phyloP scores from a whole-genome alignment of 1,140 invertebrate species.

The Drosophila mayri region DNA sequence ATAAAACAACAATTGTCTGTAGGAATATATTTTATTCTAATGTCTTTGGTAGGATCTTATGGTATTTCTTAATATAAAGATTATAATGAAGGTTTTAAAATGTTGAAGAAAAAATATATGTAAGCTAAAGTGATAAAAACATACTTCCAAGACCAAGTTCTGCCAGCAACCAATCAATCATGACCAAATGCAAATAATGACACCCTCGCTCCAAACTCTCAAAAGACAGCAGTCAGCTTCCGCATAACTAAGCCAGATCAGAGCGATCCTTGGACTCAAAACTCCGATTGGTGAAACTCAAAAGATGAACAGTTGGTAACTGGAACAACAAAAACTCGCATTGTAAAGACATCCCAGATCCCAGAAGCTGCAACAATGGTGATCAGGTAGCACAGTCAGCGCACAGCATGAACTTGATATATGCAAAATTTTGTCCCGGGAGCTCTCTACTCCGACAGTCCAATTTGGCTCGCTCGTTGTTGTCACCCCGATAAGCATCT shows the following conservation, averaged over 20 bases:
- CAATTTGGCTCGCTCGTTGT: conserved; percentile 71
- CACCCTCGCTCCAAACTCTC: conserved; percentile 41
- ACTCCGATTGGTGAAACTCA: conserved; percentile 46
- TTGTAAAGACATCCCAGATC: conserved; percentile 55
- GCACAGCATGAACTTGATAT: conserved; percentile 41
- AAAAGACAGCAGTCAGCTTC: conserved; percentile 42
- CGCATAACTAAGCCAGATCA: conserved; percentile 58
- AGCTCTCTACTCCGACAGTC: conserved; percentile 24
- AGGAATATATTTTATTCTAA: too few species aligned
- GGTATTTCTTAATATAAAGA: too few species aligned
- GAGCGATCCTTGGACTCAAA: conserved; percentile 17
- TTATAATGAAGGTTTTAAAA: too few species aligned
- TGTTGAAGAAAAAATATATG: not conserved
- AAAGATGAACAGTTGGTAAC: conserved; percentile 55
- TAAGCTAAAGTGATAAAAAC: not conserved
- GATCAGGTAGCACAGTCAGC: conserved; percentile 56
- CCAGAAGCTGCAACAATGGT: conserved; percentile 38
- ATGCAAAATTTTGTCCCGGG: conserved; percentile 63
- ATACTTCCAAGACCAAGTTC: not conserved
- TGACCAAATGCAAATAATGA: conserved; percentile 50
- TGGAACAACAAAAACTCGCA: conserved; percentile 59
- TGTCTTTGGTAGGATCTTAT: too few species aligned
- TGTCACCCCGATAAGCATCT: conserved; percentile 76
- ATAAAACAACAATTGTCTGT: not conserved
- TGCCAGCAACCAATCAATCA: conserved; percentile 59